Evolutionary conservation across 2,797 vertebrate species (phyloP).

Genomic region (Leptatherina wallacei): DNA sequence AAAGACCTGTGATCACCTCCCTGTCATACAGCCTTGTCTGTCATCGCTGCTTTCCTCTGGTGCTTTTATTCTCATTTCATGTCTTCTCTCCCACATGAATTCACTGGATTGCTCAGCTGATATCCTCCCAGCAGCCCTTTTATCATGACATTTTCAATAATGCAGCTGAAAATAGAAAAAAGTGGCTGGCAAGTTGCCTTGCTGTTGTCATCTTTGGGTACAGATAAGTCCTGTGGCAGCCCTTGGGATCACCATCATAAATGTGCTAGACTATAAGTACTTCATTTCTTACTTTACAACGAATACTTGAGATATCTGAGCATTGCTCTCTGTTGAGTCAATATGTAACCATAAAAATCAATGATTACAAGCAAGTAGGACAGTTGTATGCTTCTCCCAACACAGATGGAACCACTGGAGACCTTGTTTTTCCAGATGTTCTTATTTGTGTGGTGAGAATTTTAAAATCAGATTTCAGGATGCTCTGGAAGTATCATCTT

Average conservation of each 20-base stretch:
- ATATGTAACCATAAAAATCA: slow-evolving; percentile 9
- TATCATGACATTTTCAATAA: slow-evolving; percentile 61
- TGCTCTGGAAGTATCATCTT: too few species aligned
- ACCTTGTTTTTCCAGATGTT: neutral
- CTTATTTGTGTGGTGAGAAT: slow-evolving; percentile 9
- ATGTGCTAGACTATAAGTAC: slow-evolving; percentile 17
- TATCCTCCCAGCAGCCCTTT: slow-evolving; percentile 54
- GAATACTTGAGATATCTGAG: slow-evolving; percentile 9
- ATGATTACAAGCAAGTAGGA: slow-evolving; percentile 6
- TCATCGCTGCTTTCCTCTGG: slow-evolving; percentile 48
- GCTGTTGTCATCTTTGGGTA: slow-evolving; percentile 55
- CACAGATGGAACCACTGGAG: neutral
- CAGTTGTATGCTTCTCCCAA: neutral
- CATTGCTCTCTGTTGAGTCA: slow-evolving; percentile 5
- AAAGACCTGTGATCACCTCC: slow-evolving; percentile 49
- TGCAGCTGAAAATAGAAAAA: slow-evolving; percentile 56
- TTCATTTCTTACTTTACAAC: slow-evolving; percentile 38
- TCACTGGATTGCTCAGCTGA: slow-evolving; percentile 49
- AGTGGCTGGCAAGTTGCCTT: slow-evolving; percentile 38
- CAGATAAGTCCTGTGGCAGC: slow-evolving; percentile 35
- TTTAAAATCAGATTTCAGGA: too few species aligned
- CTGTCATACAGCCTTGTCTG: slow-evolving; percentile 57
- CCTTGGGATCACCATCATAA: slow-evolving; percentile 15
- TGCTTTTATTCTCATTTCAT: slow-evolving; percentile 62
- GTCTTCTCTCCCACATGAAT: slow-evolving; percentile 54